Evolutionary conservation across 2,797 vertebrate genomes (phyloP).

Genomic region (Artibeus jamaicensis): DNA sequence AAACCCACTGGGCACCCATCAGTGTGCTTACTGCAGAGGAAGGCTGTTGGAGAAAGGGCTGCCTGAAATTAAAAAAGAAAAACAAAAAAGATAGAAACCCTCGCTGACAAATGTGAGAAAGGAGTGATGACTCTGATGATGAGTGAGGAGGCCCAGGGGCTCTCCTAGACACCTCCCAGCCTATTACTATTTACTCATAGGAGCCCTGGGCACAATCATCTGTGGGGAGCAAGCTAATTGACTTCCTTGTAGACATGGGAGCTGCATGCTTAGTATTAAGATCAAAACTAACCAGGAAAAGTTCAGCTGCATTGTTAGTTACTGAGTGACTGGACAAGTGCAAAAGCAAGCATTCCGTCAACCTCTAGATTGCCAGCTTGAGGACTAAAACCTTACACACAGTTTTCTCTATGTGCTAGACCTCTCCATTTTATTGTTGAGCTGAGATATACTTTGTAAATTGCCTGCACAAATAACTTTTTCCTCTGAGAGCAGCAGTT

Average conservation of each 20-base stretch:
- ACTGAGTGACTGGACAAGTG: neutral
- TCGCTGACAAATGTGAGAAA: neutral
- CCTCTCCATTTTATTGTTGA: neutral
- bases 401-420: neutral
- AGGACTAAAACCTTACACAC: neutral
- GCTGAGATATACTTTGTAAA: neutral
- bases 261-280: neutral
- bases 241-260: neutral
- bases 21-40: neutral
- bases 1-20: neutral
- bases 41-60: neutral
- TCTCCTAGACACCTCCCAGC: neutral
- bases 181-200: neutral
- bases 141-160: neutral
- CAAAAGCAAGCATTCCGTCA: neutral
- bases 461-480: neutral
- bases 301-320: neutral
- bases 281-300: neutral
- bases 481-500: neutral
- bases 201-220: neutral
- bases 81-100: neutral
- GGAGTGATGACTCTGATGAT: neutral
- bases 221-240: neutral
- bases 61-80: neutral
- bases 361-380: neutral